Conservation (phyloP, 2,113 vertebrate species). For the Chaenogobius annularis region DNA sequence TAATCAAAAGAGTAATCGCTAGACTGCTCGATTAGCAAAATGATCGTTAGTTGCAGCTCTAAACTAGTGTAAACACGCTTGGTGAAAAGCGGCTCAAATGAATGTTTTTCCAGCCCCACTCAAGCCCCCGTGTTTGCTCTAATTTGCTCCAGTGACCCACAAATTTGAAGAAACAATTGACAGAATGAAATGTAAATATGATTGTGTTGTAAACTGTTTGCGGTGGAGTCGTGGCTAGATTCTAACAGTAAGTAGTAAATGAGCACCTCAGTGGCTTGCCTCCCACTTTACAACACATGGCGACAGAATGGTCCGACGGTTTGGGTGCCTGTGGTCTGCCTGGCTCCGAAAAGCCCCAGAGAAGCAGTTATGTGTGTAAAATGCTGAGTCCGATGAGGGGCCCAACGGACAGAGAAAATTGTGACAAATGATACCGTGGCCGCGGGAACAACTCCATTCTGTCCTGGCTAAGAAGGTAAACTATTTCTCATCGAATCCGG, state of each 20-base stretch:
- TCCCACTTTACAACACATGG: conserved; percentile 12
- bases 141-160: no score
- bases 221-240: conserved; percentile 18
- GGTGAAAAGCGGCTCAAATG: no score
- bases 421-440: conserved; percentile 63
- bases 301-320: conserved; percentile 14
- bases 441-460: conserved; percentile 45
- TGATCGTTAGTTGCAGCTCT: no score
- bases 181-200: neutral
- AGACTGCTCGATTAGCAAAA: no score
- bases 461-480: conserved; percentile 34
- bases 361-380: conserved; percentile 38
- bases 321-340: conserved; percentile 29
- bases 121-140: no score
- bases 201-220: conserved; percentile 8
- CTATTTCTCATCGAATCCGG: conserved; percentile 29
- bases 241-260: conserved; percentile 26
- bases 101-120: no score
- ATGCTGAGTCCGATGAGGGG: conserved; percentile 52
- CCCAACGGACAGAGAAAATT: conserved; percentile 53
- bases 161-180: neutral
- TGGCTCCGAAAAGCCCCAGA: conserved; percentile 31
- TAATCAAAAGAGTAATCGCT: no score
- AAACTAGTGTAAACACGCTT: no score
- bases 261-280: conserved; percentile 28